These are phyloP conservation scores for Planiliza haematocheilus DNA, from an alignment of 2,113 vertebrate genomes.

Conservation along the genomic window DNA sequence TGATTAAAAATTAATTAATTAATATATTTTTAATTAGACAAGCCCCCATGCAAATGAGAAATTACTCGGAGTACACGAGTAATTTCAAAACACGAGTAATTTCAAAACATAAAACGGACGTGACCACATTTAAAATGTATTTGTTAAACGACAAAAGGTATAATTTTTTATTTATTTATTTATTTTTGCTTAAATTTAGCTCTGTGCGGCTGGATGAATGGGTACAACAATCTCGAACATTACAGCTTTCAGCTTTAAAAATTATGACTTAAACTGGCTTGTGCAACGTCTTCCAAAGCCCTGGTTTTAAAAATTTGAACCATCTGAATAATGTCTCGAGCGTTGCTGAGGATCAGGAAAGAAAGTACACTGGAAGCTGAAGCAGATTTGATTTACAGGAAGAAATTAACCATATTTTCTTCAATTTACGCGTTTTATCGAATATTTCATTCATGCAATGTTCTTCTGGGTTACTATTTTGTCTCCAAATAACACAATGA, in stretches of 20 bases:
- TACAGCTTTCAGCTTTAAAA: background rate
- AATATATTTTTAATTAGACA: no score
- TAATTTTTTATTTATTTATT: background rate
- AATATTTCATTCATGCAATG: background rate
- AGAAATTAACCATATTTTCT: accelerated
- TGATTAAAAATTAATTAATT: background rate
- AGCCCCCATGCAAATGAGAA: background rate
- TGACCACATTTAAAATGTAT: no score
- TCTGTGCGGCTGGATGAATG: background rate
- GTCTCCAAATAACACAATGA: background rate
- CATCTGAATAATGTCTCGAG: background rate
- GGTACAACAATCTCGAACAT: background rate
- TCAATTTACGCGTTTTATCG: background rate
- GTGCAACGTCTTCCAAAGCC: background rate
- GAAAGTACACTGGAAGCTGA: background rate
- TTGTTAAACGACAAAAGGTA: no score
- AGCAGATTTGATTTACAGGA: background rate
- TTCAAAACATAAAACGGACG: no score
- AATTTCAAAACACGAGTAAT: no score
- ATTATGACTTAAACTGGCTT: conserved; percentile 7
- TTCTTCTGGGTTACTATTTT: background rate
- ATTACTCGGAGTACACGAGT: background rate
- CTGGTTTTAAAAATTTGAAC: background rate
- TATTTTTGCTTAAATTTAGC: conserved; percentile 40
- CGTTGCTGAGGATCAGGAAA: no score